Evolutionary conservation across 1,140 invertebrate genomes (phyloP), one percentile per base, ranked within the genome.

Genomic region (Aricia agestis): DNA sequence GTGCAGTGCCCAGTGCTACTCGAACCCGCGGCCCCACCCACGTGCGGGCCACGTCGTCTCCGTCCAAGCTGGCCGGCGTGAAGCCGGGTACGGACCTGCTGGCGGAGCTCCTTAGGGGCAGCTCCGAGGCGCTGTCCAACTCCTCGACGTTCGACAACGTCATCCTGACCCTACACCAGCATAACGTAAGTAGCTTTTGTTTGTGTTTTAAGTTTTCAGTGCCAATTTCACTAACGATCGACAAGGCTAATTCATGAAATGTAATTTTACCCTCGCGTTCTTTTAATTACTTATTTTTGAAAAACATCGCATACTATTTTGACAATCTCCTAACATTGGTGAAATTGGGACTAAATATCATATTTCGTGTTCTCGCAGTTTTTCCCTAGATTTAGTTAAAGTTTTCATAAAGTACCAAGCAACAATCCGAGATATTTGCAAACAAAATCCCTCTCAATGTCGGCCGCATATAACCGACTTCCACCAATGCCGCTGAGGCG

Each of bases 11-110:
- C n/a, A 78, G 75, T 7, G 72, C 74, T 13, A 78, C 69, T 13
- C 75, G 79, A 6, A 74, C 82, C 76, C 77, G 82, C 10, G 86
- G 87, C 2, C 84, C 84, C 0, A 91, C 89, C 1, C 96, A 96
- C 85, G 95, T 96, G 71, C 86, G 96, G 78, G 96, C 96, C 1
- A 96, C 95, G 2, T 96, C 96, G 3, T 96, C 95, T 78, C 96
- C 96, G 6, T 96, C 95, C 0, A 96, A 96, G 88, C 90, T 96
- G 70, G 95, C 95, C 78, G 93, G 94, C 66, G 86, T 94, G 18
- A 93, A 94, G 77, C 94, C 95, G 2, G 95, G 94, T 67, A 94
- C 93, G 0, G 95, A 96, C 79, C 85, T 96, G 31, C 86, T 97
- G 36, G 95, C 95, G 13, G 95, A 96, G 81, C 88, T 97, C 57